Evolutionary conservation across 2,888 invertebrate genomes (phyloP).

Genomic region (Drosophila barbarae): DNA sequence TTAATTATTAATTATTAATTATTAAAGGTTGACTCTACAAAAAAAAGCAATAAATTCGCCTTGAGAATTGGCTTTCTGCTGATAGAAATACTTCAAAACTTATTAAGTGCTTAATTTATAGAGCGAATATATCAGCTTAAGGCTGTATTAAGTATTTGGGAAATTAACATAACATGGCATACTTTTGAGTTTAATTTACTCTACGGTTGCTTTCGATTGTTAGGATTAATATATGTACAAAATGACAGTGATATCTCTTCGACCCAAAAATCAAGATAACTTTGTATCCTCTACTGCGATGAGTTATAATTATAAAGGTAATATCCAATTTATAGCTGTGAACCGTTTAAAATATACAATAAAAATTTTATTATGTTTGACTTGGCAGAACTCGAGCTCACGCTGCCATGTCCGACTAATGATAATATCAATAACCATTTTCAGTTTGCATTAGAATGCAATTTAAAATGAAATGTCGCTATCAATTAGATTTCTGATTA

Average conservation of each 20-base stretch:
- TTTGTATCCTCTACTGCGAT: neutral
- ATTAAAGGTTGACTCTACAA: neutral
- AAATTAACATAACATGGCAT: no score
- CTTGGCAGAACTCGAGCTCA: neutral
- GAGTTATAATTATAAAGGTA: neutral
- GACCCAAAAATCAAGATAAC: neutral
- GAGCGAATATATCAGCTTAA: no score
- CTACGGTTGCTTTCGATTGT: no score
- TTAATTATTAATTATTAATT: constrained; percentile 28
- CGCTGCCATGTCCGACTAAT: neutral
- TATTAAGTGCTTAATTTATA: neutral
- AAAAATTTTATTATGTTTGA: no score
- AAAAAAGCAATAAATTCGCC: neutral
- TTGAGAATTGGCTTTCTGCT: neutral
- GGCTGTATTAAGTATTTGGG: no score
- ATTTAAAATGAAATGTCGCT: constrained; percentile 1
- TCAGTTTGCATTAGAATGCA: neutral
- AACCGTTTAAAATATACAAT: no score
- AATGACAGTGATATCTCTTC: no score
- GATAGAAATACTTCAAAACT: no score
- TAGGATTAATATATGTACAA: no score
- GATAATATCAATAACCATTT: neutral
- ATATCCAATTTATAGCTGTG: no score
- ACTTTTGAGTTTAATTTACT: no score
- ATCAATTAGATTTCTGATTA: neutral